phyloP scores from a whole-genome alignment of 2,797 vertebrate genomes.

The Pseudomugil gertrudae region DNA sequence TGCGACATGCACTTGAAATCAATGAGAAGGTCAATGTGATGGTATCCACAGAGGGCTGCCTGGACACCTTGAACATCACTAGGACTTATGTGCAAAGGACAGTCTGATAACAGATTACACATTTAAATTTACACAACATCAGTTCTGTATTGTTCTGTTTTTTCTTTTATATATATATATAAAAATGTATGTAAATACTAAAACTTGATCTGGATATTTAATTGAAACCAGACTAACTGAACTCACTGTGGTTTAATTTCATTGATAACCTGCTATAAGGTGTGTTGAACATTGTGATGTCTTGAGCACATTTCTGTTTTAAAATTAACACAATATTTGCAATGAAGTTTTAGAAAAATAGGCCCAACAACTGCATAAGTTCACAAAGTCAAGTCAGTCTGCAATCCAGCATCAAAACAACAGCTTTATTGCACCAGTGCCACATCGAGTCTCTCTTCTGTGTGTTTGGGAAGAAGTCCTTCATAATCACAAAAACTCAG shows the following conservation, averaged over 20 bases:
- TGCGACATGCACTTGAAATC: constrained; percentile 52
- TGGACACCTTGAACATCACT: background rate
- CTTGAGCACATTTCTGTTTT: constrained; percentile 4
- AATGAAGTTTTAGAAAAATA: constrained; percentile 10
- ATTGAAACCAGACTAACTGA: background rate
- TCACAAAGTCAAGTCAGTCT: constrained; percentile 25
- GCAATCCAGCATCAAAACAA: constrained; percentile 35
- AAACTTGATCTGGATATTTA: background rate
- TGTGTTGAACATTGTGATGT: constrained; percentile 28
- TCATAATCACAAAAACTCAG: constrained; percentile 27
- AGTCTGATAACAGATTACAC: constrained; percentile 1
- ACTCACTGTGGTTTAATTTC: background rate
- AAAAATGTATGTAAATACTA: background rate
- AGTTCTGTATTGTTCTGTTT: background rate
- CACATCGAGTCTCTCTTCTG: constrained; percentile 33
- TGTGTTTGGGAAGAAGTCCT: constrained; percentile 23
- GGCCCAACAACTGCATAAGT: constrained; percentile 7
- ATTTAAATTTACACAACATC: background rate
- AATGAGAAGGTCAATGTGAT: constrained; percentile 47
- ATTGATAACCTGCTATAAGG: background rate
- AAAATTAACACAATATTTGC: constrained; percentile 3
- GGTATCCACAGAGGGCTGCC: constrained; percentile 2
- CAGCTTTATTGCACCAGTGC: constrained; percentile 7
- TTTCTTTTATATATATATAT: background rate
- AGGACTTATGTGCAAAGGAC: background rate